These are phyloP conservation scores for Malurus elegans DNA, from an alignment of 2,113 vertebrate species.

Conservation along the genomic window DNA sequence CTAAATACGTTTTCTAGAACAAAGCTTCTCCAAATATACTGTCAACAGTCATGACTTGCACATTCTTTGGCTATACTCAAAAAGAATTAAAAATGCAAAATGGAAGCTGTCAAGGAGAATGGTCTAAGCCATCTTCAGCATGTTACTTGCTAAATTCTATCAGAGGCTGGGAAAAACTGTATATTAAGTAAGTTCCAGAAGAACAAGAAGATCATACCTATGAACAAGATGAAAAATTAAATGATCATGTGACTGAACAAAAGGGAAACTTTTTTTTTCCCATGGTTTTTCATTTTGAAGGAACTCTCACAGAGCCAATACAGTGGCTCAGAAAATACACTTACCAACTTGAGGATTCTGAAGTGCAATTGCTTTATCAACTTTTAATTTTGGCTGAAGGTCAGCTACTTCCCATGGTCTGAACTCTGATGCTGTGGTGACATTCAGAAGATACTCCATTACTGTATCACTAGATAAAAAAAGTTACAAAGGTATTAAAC, in stretches of 20 bases:
- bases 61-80: neutral
- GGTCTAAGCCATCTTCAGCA: neutral
- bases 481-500: neutral
- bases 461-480: slow-evolving; percentile 84
- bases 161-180: neutral
- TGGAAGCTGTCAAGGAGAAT: neutral
- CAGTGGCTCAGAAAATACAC: slow-evolving; percentile 1
- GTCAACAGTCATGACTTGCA: neutral
- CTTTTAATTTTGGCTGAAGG: slow-evolving; percentile 76
- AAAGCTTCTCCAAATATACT: neutral
- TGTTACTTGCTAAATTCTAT: neutral
- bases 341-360: slow-evolving; percentile 85
- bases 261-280: neutral
- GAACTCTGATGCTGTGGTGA: slow-evolving; percentile 94
- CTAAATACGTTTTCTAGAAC: neutral
- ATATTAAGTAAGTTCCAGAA: neutral
- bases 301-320: neutral
- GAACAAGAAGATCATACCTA: neutral
- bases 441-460: slow-evolving; percentile 98
- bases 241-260: neutral
- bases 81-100: neutral
- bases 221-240: neutral
- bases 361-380: slow-evolving; percentile 84
- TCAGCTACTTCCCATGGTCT: slow-evolving; percentile 89
- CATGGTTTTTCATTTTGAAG: neutral